Percentiles rank a stretch among this genome's conserved stretches.
Conservation (phyloP, 2,797 vertebrate genomes). For the Dipus sagitta region DNA sequence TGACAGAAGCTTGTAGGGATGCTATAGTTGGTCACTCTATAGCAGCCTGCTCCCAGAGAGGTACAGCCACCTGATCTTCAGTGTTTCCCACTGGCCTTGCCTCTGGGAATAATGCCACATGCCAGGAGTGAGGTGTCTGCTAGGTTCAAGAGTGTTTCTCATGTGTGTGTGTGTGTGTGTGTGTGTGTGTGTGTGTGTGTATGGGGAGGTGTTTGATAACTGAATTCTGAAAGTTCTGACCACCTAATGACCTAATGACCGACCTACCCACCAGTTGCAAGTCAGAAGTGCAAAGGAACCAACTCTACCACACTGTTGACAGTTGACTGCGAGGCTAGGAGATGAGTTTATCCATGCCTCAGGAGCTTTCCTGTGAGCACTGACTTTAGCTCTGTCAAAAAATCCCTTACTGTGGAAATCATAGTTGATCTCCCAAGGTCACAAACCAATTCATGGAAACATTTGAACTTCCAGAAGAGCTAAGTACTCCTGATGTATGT, state of each 20-base stretch:
- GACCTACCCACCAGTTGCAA: not conserved
- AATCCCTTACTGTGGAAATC: not conserved
- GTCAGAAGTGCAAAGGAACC: not conserved
- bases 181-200: too few relatives aligned
- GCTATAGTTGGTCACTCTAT: not conserved
- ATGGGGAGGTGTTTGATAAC: not conserved
- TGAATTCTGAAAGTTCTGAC: not conserved
- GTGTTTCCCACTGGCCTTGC: fast-evolving
- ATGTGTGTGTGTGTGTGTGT: too few relatives aligned
- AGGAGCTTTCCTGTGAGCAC: not conserved
- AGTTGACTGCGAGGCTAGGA: not conserved
- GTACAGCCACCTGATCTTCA: not conserved
- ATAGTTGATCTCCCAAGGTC: not conserved
- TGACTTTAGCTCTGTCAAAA: not conserved
- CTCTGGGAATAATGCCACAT: not conserved
- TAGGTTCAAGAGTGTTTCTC: constrained; percentile 6
- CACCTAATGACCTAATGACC: too few relatives aligned
- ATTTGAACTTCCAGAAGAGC: too few relatives aligned
- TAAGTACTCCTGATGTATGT: too few relatives aligned
- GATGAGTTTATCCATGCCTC: not conserved
- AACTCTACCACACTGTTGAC: not conserved
- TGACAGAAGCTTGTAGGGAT: not conserved
- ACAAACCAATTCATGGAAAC: not conserved
- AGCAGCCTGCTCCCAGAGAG: not conserved
- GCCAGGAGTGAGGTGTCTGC: not conserved